Percentiles rank a stretch among this genome's conserved stretches.
Evolutionary conservation across 2,888 invertebrate species (phyloP).

Genomic region (Yponomeuta plumbellus): DNA sequence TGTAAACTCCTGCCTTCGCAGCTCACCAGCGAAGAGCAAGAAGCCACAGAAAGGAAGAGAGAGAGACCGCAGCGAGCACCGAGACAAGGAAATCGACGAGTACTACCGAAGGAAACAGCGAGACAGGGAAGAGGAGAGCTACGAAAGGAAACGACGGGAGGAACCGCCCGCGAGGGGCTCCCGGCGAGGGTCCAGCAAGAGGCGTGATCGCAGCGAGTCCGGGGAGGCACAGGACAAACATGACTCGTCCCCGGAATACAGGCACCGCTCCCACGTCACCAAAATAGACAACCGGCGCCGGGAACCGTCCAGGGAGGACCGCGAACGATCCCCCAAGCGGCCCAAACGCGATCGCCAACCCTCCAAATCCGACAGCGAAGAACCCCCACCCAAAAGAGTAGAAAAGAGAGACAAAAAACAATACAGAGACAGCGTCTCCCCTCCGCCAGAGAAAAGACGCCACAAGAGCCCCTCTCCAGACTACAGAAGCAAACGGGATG

Average conservation of each 20-base stretch:
- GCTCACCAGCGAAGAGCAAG: slow-evolving; percentile 56
- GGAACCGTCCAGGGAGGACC: slow-evolving; percentile 39
- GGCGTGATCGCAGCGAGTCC: background rate
- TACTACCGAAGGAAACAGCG: slow-evolving; percentile 57
- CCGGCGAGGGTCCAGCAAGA: background rate
- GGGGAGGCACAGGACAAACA: slow-evolving; percentile 17
- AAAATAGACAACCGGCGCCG: slow-evolving; percentile 51
- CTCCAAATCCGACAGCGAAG: slow-evolving; percentile 43
- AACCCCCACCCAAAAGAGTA: slow-evolving; percentile 27
- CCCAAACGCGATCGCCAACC: slow-evolving; percentile 45
- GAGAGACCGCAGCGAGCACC: slow-evolving; percentile 50
- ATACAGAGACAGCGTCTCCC: slow-evolving; percentile 47
- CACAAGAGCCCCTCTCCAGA: slow-evolving; percentile 48
- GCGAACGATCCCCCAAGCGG: slow-evolving; percentile 38
- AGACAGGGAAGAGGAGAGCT: slow-evolving; percentile 54
- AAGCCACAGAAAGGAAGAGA: slow-evolving; percentile 40
- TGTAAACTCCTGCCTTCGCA: slow-evolving; percentile 27
- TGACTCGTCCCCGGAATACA: slow-evolving; percentile 46
- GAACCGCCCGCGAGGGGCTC: slow-evolving; percentile 31
- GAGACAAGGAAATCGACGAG: slow-evolving; percentile 44
- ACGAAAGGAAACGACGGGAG: slow-evolving; percentile 44
- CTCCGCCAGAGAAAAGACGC: slow-evolving; percentile 54
- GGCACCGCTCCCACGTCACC: slow-evolving; percentile 52
- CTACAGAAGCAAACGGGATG: slow-evolving; percentile 35
- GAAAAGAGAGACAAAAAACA: slow-evolving; percentile 42